Evolutionary conservation across 2,113 vertebrate species (phyloP), one percentile per base, ranked within the genome.

Genomic region (Sylvilagus bachmani): DNA sequence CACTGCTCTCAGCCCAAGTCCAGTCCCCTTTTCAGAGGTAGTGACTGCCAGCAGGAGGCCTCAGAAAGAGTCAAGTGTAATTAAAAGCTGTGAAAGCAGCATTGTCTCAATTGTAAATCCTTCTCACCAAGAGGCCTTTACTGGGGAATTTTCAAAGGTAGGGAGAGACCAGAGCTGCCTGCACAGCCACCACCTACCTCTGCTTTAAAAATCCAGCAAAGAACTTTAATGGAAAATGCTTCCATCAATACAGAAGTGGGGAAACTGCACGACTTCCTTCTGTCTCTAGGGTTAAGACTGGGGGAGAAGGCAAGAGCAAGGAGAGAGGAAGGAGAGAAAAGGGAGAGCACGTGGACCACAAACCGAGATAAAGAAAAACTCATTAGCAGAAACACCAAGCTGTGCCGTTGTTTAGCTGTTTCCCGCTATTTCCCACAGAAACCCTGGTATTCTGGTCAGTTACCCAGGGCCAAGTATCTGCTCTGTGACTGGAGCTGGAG

Each of bases 21-120:
- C 69, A 25, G 61, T 4, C 91, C 83, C 44, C 78, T 82, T 80
- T 93, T 64, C 92, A 86, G 51, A 84, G 94, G 93, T 70, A 53
- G 91, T 77, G 44, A 36, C 86, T 51, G 89, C 86, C 86, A 78
- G 93, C 79, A 5, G 92, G 90, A 66, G 73, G 66, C 95, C 95
- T 92, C 90, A 55, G 75, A 90, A 85, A 88, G 77, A 96, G 80
- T 94, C 93, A 90, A 94, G 83, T 92, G 74, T 93, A 93, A 97
- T 96, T 89, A 93, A 96, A 92, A 83, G 38, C 80, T 94, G 91
- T 96, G 95, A 93, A 85, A 69, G 86, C 74, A 2, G 51, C 91
- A 84, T 93, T 95, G 94, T 96, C 93, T 94, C 79, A 11, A n/a
- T 12, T 17, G n/a, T 71, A 93, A 97, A 95, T 91, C 97, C 93